These are phyloP conservation scores for Oopsacas minuta DNA, from an alignment of 37 sponge, comb jelly and placozoan species.

Conservation along the genomic window DNA sequence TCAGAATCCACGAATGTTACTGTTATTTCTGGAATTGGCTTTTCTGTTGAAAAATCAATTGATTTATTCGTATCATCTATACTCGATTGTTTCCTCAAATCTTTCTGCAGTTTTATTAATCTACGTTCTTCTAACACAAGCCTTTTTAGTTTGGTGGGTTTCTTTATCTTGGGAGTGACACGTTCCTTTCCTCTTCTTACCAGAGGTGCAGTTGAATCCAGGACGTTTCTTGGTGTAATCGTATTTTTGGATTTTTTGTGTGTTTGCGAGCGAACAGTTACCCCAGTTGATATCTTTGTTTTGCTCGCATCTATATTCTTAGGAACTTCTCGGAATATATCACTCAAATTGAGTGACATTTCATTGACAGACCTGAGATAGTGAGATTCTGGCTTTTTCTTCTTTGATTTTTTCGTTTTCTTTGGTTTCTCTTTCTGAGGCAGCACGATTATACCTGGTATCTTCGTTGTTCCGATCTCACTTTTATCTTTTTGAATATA, in stretches of 20 bases:
- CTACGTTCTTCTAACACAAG: conserved; percentile 22
- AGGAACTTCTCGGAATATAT: neutral
- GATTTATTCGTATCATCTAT: neutral
- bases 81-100: neutral
- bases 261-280: neutral
- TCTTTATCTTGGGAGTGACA: conserved; percentile 64
- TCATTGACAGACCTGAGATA: neutral
- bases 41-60: neutral
- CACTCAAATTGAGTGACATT: neutral
- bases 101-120: neutral
- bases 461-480: neutral
- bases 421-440: neutral
- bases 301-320: neutral
- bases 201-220: conserved; percentile 81
- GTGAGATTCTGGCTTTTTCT: neutral
- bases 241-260: neutral
- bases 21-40: neutral
- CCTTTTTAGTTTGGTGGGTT: conserved; percentile 60
- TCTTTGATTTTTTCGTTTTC: neutral
- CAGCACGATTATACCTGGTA: neutral
- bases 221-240: conserved; percentile 35
- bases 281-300: conserved; percentile 11
- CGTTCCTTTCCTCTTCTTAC: conserved; percentile 78
- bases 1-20: neutral
- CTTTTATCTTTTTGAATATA: neutral